phyloP scores from a whole-genome alignment of 2,113 vertebrate species.

The Todiramphus saurophagus region DNA sequence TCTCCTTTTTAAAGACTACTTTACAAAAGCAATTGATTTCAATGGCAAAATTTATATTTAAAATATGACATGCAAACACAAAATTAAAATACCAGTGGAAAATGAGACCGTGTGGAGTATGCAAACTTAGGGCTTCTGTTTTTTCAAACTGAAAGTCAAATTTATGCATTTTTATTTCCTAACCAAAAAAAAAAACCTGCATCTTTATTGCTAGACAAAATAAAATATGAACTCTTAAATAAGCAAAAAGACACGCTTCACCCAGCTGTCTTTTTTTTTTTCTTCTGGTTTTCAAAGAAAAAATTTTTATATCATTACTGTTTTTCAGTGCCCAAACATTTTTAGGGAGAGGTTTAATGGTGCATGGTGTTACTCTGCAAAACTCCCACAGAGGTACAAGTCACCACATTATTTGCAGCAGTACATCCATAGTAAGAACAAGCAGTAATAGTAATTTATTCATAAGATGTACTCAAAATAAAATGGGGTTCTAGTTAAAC shows the following conservation, averaged over 20 bases:
- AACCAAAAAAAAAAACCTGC: background rate
- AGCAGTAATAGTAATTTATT: background rate
- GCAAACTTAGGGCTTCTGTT: background rate
- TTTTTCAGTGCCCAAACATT: background rate
- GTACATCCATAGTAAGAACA: background rate
- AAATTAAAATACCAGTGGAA: background rate
- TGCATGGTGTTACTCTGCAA: background rate
- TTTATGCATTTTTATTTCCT: background rate
- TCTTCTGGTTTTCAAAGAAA: background rate
- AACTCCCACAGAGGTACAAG: background rate
- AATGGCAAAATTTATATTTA: background rate
- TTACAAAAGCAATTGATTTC: background rate
- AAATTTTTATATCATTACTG: background rate
- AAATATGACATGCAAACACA: accelerated
- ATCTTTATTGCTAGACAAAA: conserved; percentile 14
- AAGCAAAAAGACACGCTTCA: background rate
- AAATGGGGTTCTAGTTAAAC: background rate
- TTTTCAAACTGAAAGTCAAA: background rate
- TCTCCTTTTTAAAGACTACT: background rate
- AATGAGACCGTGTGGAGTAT: background rate
- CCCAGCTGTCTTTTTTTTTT: background rate
- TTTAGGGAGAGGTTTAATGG: background rate
- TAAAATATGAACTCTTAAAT: background rate
- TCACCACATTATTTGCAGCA: background rate
- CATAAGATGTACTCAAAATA: background rate